Base-by-base conservation (phyloP, 2,113 vertebrate genomes). In the Mystacornis crossleyi region DNA sequence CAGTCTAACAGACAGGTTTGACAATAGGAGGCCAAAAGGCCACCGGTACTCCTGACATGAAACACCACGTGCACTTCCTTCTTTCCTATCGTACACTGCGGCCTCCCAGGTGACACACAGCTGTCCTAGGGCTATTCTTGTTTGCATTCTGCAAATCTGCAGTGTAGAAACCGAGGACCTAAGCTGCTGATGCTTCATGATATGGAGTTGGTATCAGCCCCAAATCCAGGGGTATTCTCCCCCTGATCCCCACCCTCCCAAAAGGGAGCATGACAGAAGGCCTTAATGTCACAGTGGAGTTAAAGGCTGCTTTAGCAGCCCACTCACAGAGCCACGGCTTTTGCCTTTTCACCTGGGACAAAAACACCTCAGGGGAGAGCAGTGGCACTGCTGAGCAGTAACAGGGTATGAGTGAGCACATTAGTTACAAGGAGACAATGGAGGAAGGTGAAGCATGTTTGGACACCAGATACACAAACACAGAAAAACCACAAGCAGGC, bases 381-480 rank as follows among this genome's bases (percentile, higher is more conserved):
- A 93, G 60, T 89, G 85, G 88, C 89, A 61, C 40, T 71, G 58
- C 65, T 38, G 57, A 79, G 66, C 71, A 40, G 26, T 61, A n/a
- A 86, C 74, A 79, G 75, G 61, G 19, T 45, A 62, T 77, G 89
- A 74, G 47, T 38, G 71, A 74, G 74, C 36, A 82, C 38, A 50
- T 54, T 64, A 89, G 86, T 90, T 60, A 86, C 87, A 74, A 57
- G 5, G 7, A 91, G 24, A 75, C 92, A 64, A 77, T 73, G 85
- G 36, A 90, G 79, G 61, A 77, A 94, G 64, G 83, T 79, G 84
- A 95, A 80, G 54, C 86, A 38, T 66, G 67, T 91, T 75, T 23
- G 53, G 72, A 95, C 90, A 96, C 43, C 72, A 93, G 81, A 60
- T 71, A 96, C 54, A 88, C 67, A 74, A 78, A 90, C 94, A 90